Evolutionary conservation across 2,888 invertebrate genomes (phyloP).

Genomic region (Dolichomitus sp.): DNA sequence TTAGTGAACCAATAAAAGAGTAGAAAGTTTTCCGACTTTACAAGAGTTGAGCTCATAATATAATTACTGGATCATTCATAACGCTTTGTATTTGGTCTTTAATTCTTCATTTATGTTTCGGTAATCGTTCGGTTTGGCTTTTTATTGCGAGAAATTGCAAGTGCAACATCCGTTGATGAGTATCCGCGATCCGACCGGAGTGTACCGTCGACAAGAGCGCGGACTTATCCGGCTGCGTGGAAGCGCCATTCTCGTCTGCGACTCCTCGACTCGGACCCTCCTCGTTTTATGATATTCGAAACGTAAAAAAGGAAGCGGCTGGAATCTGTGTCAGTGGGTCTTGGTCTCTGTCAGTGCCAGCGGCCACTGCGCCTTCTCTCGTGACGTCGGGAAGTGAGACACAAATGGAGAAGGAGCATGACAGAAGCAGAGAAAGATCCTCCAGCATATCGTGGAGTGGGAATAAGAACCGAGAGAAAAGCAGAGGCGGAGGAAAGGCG

Average conservation of each 20-base stretch:
- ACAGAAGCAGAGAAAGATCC: constrained; percentile 52
- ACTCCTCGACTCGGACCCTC: constrained; percentile 75
- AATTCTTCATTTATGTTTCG: constrained; percentile 19
- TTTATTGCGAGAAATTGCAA: constrained; percentile 50
- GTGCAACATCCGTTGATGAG: constrained; percentile 9
- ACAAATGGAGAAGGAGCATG: constrained; percentile 43
- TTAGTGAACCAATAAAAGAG: not conserved
- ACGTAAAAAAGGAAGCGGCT: constrained; percentile 84
- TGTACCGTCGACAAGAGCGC: constrained; percentile 23
- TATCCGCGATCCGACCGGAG: not conserved
- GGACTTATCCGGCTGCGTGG: constrained; percentile 68
- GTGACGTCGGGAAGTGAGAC: constrained; percentile 17
- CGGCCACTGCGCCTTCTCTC: constrained; percentile 57
- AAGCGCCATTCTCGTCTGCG: constrained; percentile 80
- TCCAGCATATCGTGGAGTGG: constrained; percentile 32
- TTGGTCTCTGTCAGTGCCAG: constrained; percentile 73
- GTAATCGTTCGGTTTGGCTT: not conserved
- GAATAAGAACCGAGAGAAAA: constrained; percentile 32
- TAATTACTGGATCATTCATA: constrained; percentile 20
- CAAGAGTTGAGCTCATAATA: not conserved
- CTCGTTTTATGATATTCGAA: constrained; percentile 86
- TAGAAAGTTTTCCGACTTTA: constrained; percentile 9
- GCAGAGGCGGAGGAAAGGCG: constrained; percentile 50
- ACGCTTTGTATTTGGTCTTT: constrained; percentile 20
- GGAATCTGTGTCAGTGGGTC: constrained; percentile 85